Evolutionary conservation across 2,797 vertebrate species (phyloP).

Genomic region (Amblyopsis hoosieri): DNA sequence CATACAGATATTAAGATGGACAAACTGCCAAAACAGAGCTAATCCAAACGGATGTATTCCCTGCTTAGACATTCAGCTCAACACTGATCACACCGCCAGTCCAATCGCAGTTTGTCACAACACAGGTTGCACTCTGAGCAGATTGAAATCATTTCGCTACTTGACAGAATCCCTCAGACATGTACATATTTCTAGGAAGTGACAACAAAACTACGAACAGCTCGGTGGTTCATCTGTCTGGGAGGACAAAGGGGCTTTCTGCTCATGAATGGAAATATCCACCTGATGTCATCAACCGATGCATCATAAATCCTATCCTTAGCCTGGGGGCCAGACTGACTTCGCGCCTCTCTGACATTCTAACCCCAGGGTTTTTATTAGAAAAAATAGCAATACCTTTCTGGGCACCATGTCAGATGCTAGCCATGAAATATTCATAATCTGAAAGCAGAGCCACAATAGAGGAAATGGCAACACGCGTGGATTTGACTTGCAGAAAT

Average conservation of each 20-base stretch:
- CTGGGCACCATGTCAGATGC: slow-evolving; percentile 75
- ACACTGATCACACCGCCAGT: slow-evolving; percentile 49
- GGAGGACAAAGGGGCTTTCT: slow-evolving; percentile 51
- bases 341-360: slow-evolving; percentile 72
- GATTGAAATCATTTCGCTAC: slow-evolving; percentile 60
- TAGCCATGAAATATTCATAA: slow-evolving; percentile 77
- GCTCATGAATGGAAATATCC: slow-evolving; percentile 55
- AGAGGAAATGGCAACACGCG: slow-evolving; percentile 61
- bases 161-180: slow-evolving; percentile 37
- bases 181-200: slow-evolving; percentile 39
- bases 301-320: slow-evolving; percentile 63
- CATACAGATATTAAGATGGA: too few relatives aligned
- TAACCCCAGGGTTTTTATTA: slow-evolving; percentile 72
- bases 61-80: slow-evolving; percentile 43
- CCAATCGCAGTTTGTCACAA: slow-evolving; percentile 63
- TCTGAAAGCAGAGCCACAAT: slow-evolving; percentile 71
- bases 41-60: slow-evolving; percentile 44
- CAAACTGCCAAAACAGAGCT: slow-evolving; percentile 28
- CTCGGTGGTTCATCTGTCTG: slow-evolving; percentile 49
- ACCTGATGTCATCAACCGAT: slow-evolving; percentile 66
- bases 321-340: slow-evolving; percentile 62
- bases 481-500: slow-evolving; percentile 74
- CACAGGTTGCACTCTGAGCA: slow-evolving; percentile 51
- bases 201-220: slow-evolving; percentile 48
- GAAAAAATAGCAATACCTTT: slow-evolving; percentile 67